Evolutionary conservation across 2,797 vertebrate species (phyloP).

Genomic region (Xerus rutilus): DNA sequence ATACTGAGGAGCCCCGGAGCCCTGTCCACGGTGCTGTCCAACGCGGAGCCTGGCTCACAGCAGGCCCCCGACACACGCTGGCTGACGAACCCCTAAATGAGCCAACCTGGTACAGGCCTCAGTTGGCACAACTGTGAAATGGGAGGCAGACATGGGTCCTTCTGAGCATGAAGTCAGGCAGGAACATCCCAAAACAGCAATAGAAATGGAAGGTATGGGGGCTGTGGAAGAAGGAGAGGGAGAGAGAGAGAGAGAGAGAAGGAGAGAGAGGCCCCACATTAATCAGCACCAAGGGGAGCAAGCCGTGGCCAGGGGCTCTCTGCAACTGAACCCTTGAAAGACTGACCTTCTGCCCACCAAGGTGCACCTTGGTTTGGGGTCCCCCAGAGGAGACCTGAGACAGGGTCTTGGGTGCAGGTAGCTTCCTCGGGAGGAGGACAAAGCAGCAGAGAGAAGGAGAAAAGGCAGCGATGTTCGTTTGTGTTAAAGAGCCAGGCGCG

Average conservation of each 20-base stretch:
- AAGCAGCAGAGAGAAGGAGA: background rate
- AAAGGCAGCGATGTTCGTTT: too few species aligned
- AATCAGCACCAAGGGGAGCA: background rate
- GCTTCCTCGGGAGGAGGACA: background rate
- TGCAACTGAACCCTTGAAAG: background rate
- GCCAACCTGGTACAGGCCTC: background rate
- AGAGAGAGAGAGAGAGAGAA: accelerated
- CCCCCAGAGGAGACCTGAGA: background rate
- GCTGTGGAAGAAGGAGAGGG: too few species aligned
- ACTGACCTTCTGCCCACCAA: background rate
- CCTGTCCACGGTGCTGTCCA: background rate
- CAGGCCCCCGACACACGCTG: background rate
- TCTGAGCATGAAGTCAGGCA: background rate
- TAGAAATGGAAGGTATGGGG: background rate
- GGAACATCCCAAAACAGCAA: too few species aligned
- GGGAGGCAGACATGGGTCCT: background rate
- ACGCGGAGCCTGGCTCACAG: background rate
- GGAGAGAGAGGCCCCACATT: too few species aligned
- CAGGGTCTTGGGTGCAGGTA: background rate
- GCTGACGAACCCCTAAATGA: background rate
- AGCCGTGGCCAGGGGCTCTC: background rate
- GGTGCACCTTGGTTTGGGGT: background rate
- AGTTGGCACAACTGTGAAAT: background rate
- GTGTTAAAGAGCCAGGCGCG: too few species aligned
- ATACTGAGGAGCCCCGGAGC: accelerated